Conservation (phyloP, 2,113 vertebrate species). For the Larimichthys polyactis region DNA sequence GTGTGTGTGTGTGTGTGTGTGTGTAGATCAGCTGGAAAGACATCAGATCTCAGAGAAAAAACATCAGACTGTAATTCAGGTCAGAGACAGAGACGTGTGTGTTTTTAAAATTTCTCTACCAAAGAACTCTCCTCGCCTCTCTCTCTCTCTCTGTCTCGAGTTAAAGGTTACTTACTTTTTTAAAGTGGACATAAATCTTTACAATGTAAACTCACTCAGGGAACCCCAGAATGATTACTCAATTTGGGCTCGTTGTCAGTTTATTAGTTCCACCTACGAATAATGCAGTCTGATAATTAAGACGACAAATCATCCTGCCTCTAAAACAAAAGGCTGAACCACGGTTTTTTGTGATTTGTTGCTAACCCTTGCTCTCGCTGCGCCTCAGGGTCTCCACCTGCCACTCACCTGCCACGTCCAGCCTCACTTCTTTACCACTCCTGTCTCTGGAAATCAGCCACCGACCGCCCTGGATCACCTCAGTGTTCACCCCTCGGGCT, state of each 20-base stretch:
- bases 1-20: neutral
- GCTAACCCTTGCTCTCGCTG: too few species aligned
- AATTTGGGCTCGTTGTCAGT: neutral
- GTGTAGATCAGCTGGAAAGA: neutral
- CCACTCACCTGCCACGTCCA: too few species aligned
- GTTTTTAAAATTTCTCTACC: neutral
- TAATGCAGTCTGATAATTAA: neutral
- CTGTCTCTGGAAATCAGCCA: too few species aligned
- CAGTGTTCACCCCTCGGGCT: too few species aligned
- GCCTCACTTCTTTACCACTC: too few species aligned
- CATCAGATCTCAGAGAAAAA: slow-evolving; percentile 8
- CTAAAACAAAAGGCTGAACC: neutral
- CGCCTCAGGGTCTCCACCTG: too few species aligned
- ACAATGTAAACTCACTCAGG: neutral
- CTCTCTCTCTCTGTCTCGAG: neutral
- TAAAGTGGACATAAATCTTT: neutral
- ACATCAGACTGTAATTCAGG: neutral
- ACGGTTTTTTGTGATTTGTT: neutral
- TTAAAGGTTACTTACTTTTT: neutral
- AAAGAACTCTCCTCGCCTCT: neutral
- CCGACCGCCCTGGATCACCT: too few species aligned
- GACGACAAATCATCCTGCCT: neutral
- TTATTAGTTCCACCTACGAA: neutral
- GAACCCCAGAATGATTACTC: neutral
- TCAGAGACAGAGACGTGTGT: neutral